Evolutionary conservation across 2,888 invertebrate genomes (phyloP).

Genomic region (Exocentrus adspersus): DNA sequence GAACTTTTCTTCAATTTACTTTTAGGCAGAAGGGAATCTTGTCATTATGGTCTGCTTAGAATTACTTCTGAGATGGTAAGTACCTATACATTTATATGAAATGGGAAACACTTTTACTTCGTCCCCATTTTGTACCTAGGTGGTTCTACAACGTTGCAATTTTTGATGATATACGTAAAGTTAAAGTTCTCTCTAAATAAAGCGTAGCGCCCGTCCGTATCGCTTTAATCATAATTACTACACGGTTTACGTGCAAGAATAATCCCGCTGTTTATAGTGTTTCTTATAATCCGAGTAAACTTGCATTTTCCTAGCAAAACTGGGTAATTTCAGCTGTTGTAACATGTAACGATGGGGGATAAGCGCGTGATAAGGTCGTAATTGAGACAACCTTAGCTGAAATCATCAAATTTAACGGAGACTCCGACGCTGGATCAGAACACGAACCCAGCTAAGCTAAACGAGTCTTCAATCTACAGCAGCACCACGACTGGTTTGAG

Average conservation of each 20-base stretch:
- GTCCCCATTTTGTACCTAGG: too few species aligned
- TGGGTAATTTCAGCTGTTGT: conserved; percentile 17
- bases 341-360: conserved; percentile 33
- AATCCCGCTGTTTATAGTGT: conserved; percentile 2
- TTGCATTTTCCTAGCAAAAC: conserved; percentile 24
- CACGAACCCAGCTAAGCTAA: conserved; percentile 29
- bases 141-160: too few species aligned
- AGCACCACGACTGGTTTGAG: conserved; percentile 44
- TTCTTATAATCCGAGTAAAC: conserved; percentile 27
- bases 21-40: too few species aligned
- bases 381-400: conserved; percentile 28
- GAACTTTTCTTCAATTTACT: background rate
- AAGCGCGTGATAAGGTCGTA: conserved; percentile 31
- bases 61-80: too few species aligned
- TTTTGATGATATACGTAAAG: too few species aligned
- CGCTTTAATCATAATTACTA: background rate
- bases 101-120: too few species aligned
- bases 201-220: background rate
- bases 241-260: background rate
- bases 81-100: too few species aligned
- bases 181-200: too few species aligned
- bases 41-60: too few species aligned
- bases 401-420: conserved; percentile 26
- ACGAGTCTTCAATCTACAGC: conserved; percentile 40
- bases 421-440: conserved; percentile 32